A percentile compares a stretch with the other conserved stretches of the same genome.
Conservation (phyloP, 2,113 vertebrate genomes). For the Tricholaema leucomelas region DNA sequence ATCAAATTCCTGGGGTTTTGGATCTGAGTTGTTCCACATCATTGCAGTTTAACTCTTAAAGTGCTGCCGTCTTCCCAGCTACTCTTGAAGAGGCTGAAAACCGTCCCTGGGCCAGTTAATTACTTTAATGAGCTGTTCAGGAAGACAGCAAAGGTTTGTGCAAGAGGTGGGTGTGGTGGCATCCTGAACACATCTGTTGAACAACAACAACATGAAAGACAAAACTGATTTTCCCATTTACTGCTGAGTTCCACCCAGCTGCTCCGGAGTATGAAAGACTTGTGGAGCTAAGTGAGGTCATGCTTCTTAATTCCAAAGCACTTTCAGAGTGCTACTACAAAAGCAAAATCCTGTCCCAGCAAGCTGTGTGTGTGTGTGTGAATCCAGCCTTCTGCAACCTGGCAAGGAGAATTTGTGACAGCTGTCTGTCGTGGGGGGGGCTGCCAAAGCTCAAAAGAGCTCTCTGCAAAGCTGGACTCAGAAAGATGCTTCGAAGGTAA, state of each 20-base stretch:
- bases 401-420: not conserved
- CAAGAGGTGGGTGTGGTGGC: not conserved
- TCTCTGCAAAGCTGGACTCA: not conserved
- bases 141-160: not conserved
- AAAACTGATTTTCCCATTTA: not conserved
- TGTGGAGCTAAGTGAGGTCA: not conserved
- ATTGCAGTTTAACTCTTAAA: conserved; percentile 2
- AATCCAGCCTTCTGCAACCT: not conserved
- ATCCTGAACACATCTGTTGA: not conserved
- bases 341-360: not conserved
- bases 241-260: not conserved
- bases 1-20: not conserved
- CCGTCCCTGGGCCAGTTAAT: not conserved
- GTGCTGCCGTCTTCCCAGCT: not conserved
- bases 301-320: not conserved
- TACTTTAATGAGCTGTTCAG: conserved; percentile 19
- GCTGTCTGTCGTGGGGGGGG: not conserved
- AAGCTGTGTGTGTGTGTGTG: not conserved
- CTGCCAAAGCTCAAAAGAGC: not conserved
- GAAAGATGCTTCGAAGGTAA: not conserved
- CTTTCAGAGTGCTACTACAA: not conserved
- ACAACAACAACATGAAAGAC: not conserved
- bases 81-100: not conserved
- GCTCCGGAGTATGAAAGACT: not conserved
- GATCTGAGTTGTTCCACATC: not conserved